These are phyloP conservation scores for Ia io DNA, from an alignment of 2,113 vertebrate species.

Conservation along the genomic window DNA sequence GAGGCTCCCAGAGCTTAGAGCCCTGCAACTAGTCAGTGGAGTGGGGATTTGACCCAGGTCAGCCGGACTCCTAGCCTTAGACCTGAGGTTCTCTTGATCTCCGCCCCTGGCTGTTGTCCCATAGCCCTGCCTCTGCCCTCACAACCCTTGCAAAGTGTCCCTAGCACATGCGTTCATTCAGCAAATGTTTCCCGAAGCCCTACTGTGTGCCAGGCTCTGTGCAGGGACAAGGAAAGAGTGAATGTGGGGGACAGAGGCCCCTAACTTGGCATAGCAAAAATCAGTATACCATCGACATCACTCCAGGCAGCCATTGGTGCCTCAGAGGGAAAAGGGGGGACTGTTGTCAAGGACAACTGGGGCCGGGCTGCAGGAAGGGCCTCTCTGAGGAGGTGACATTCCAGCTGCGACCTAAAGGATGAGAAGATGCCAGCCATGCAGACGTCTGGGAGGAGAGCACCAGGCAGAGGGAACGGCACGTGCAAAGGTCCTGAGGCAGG, in stretches of 20 bases:
- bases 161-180: too few species aligned
- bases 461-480: neutral
- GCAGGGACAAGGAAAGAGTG: too few species aligned
- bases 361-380: neutral
- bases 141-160: rapidly evolving
- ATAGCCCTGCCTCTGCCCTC: rapidly evolving
- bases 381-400: neutral
- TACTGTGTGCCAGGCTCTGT: rapidly evolving
- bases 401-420: neutral
- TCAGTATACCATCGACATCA: neutral
- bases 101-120: rapidly evolving
- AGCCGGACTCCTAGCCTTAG: neutral
- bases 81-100: rapidly evolving
- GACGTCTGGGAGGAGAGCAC: neutral
- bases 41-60: rapidly evolving
- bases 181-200: neutral
- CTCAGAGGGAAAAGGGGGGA: neutral
- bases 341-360: neutral
- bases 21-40: rapidly evolving
- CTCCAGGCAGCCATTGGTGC: neutral
- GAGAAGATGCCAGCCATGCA: neutral
- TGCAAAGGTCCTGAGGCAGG: conserved; percentile 24
- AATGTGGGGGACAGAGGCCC: neutral
- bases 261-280: rapidly evolving
- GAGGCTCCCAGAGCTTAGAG: neutral